Base-by-base conservation (phyloP, 2,797 vertebrate genomes). In the Gorsachius magnificus region DNA sequence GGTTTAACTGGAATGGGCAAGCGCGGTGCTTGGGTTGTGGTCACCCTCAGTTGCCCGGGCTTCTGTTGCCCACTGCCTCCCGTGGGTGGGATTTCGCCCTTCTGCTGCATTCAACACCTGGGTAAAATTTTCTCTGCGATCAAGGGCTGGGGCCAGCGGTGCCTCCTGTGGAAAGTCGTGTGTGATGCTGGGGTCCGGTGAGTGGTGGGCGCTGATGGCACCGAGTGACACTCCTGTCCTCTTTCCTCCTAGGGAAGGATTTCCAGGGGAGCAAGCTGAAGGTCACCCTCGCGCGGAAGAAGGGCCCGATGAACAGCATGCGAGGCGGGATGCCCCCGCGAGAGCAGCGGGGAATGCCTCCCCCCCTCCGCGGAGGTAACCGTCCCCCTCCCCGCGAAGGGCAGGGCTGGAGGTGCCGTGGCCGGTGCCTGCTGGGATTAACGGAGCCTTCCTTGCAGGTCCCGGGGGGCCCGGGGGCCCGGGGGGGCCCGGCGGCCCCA, bases 211-310 rank as follows among this genome's bases (percentile, higher is more conserved):
- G 2, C 29, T 43, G 15, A 4, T 33, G 5, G 35, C 48, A 5
- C 16, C 2, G 13, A 20, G 36, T 4, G 61, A 25, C 1, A 15
- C 35, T 19, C 12, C 45, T 7, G 17, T 25, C 56, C 56, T 20
- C 60, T 1, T 91, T 81, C 70, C 53, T 96, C 95, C 11, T 58
- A 99, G 99, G 99, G 6, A 99, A 99, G 96, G 99, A 99, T 88
- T 99, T 99, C 96, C 99, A 99, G 95, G 98, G 99, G 2, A 98
- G 98, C 97, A 99, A 99, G 93, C 98, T 99, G 14, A 99, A 99
- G 94, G 99, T 99, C 7, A 98, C 98, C 28, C 98, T 99, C 96
- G 98, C 99, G 1, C 99, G 99, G 53, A 99, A 99, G 96, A 99
- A 99, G 96, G 98, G 99, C 57, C 99, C 99, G 43, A 98, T 99